These are phyloP conservation scores for Ostrea edulis DNA, from an alignment of 1,140 invertebrate species.

Conservation along the genomic window DNA sequence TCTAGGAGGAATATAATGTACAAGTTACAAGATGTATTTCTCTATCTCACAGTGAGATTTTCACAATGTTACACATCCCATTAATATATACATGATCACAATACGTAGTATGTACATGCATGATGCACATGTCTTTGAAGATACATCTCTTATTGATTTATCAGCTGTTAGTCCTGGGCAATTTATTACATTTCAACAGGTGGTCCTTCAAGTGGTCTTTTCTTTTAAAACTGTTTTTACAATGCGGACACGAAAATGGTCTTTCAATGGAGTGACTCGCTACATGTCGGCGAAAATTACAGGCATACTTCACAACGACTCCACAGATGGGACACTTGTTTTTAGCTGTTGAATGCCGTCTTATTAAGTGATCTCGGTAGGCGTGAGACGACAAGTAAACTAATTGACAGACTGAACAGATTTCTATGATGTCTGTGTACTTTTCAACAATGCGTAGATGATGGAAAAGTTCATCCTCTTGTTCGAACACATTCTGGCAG, in stretches of 20 bases:
- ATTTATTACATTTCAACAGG: background rate
- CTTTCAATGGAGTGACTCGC: constrained; percentile 30
- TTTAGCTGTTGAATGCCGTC: background rate
- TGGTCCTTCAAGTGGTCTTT: constrained; percentile 27
- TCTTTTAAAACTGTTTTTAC: constrained; percentile 20
- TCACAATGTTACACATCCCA: no score
- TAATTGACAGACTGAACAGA: background rate
- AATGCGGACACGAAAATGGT: constrained; percentile 9
- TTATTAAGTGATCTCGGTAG: constrained; percentile 13
- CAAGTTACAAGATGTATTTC: no score
- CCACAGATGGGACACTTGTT: constrained; percentile 26
- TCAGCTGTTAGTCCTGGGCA: background rate
- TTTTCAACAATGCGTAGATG: constrained; percentile 19
- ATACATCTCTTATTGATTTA: background rate
- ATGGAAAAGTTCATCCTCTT: background rate
- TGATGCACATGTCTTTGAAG: no score
- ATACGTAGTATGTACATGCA: no score
- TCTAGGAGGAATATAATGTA: no score
- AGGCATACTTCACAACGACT: background rate
- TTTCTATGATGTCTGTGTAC: background rate
- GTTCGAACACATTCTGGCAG: constrained; percentile 13
- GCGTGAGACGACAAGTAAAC: background rate
- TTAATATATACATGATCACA: no score
- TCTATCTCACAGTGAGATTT: no score
- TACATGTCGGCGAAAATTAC: constrained; percentile 40